These are phyloP conservation scores for Myopa testacea DNA, from an alignment of 2,888 invertebrate genomes.

Conservation along the genomic window DNA sequence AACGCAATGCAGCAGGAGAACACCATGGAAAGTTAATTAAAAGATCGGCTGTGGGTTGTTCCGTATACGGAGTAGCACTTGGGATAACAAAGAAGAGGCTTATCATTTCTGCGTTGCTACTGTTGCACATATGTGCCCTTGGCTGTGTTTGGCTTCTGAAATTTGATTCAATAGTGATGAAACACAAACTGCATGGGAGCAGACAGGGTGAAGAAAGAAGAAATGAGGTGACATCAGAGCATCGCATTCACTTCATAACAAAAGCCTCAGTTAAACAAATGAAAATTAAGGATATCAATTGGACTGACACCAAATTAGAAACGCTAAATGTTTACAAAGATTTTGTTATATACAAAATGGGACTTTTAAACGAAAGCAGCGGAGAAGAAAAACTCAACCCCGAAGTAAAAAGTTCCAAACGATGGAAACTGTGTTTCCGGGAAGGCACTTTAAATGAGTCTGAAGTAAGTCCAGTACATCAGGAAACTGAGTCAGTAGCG, in stretches of 20 bases:
- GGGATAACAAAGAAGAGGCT: constrained; percentile 56
- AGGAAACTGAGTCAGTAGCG: constrained; percentile 17
- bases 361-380: constrained; percentile 48
- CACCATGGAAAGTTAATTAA: constrained; percentile 1
- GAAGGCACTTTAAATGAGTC: constrained; percentile 58
- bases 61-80: neutral
- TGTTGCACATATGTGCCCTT: constrained; percentile 63
- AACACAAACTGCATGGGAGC: neutral
- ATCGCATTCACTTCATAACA: constrained; percentile 18
- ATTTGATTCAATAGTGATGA: constrained; percentile 40
- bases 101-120: constrained; percentile 61
- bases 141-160: constrained; percentile 64
- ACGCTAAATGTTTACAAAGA: neutral
- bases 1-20: constrained; percentile 21
- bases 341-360: constrained; percentile 14
- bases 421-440: constrained; percentile 57
- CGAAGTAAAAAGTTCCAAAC: neutral
- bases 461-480: neutral
- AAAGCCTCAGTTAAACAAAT: neutral
- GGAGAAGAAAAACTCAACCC: constrained; percentile 44
- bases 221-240: neutral
- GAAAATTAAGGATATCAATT: neutral
- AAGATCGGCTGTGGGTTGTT: neutral
- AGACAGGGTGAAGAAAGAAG: neutral
- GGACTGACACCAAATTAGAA: neutral